phyloP scores from a whole-genome alignment of 1,140 invertebrate species.

The Atta cephalotes region DNA sequence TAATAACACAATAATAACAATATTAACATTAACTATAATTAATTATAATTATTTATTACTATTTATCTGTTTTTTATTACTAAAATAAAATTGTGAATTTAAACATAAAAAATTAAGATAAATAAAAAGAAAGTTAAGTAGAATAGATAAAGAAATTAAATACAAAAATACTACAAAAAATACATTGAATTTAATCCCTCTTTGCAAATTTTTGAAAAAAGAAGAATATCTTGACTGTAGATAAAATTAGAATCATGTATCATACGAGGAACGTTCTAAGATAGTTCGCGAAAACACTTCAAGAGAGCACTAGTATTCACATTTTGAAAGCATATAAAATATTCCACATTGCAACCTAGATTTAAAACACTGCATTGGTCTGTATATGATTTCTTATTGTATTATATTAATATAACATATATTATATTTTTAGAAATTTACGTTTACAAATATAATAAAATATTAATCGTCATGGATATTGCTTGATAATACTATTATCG shows the following conservation, averaged over 20 bases:
- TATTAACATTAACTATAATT: not conserved
- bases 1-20: not conserved
- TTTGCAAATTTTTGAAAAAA: not conserved
- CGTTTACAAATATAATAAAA: not conserved
- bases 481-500: not conserved
- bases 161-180: not conserved
- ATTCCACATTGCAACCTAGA: not conserved
- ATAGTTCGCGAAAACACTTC: not conserved
- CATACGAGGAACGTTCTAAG: not conserved
- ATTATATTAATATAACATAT: no score
- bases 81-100: constrained; percentile 1
- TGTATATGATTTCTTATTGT: no score
- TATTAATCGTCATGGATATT: not conserved
- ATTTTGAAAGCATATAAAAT: not conserved
- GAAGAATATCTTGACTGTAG: not conserved
- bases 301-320: constrained; percentile 28
- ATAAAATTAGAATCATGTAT: not conserved
- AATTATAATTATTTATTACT: not conserved
- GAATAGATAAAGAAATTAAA: not conserved
- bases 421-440: not conserved
- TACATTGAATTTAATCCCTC: constrained; percentile 10
- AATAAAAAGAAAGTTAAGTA: not conserved
- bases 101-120: not conserved
- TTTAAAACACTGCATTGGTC: no score
- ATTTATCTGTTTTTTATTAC: not conserved